Percentiles rank a stretch among this genome's conserved stretches.
These are phyloP conservation scores for Latrodectus elegans DNA, from an alignment of 2,888 invertebrate species.

Conservation along the genomic window DNA sequence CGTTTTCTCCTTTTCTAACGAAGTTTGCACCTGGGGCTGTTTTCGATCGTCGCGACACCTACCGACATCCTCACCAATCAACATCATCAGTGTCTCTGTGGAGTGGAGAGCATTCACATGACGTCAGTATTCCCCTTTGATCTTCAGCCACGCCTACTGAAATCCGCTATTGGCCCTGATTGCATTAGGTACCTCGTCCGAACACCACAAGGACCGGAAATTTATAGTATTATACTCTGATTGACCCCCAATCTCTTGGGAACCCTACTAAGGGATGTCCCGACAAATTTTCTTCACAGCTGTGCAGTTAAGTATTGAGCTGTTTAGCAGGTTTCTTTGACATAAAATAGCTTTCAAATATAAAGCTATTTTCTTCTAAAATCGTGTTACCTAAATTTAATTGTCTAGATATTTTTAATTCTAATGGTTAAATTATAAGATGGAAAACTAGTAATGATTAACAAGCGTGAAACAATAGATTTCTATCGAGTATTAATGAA, in stretches of 20 bases:
- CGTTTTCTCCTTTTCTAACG: slow-evolving; percentile 55
- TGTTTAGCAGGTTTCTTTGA: too few species aligned
- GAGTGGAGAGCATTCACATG: slow-evolving; percentile 27
- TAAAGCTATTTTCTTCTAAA: too few species aligned
- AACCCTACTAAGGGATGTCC: not conserved
- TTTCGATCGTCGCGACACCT: slow-evolving; percentile 65
- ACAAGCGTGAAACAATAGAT: too few species aligned
- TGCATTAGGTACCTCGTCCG: slow-evolving; percentile 40
- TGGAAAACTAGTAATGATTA: too few species aligned
- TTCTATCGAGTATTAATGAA: too few species aligned
- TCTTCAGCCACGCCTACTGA: slow-evolving; percentile 37
- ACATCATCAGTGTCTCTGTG: slow-evolving; percentile 45
- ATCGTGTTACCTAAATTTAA: too few species aligned
- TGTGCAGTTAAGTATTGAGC: too few species aligned
- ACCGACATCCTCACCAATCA: slow-evolving; percentile 64
- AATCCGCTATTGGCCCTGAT: slow-evolving; percentile 54
- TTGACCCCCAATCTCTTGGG: slow-evolving; percentile 49
- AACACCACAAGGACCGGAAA: slow-evolving; percentile 31
- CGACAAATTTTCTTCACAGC: not conserved
- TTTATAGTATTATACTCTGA: slow-evolving; percentile 61
- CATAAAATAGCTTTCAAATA: too few species aligned
- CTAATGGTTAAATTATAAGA: too few species aligned
- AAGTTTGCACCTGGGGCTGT: slow-evolving; percentile 69
- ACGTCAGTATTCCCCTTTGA: slow-evolving; percentile 55
- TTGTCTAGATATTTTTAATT: too few species aligned